These are phyloP conservation scores for Agrypnia vestita DNA, from an alignment of 1,140 invertebrate species.

Conservation along the genomic window DNA sequence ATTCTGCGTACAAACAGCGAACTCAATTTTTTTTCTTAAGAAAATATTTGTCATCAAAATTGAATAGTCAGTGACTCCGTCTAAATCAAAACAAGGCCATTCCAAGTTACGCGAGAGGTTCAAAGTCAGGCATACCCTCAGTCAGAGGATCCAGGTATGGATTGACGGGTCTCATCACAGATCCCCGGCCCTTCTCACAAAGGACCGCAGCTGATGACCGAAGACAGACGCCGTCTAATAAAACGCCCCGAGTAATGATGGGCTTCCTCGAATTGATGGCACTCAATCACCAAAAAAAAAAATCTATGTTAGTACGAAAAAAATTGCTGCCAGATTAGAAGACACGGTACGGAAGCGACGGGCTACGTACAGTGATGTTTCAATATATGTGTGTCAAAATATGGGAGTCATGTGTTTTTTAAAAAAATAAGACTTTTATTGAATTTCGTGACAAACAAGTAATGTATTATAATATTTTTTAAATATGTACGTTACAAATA, in stretches of 20 bases:
- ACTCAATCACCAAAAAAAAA: constrained; percentile 1
- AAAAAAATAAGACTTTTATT: too few species aligned
- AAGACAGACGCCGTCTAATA: constrained; percentile 24
- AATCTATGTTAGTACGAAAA: not conserved
- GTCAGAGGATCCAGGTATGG: constrained; percentile 1
- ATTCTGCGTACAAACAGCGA: too few species aligned
- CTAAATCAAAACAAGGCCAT: constrained; percentile 2
- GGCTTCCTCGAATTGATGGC: not conserved
- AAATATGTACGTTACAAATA: too few species aligned
- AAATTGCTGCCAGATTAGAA: too few species aligned
- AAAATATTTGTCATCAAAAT: not conserved
- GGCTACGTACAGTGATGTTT: too few species aligned
- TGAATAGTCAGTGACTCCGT: not conserved
- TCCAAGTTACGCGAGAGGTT: not conserved
- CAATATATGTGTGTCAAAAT: too few species aligned
- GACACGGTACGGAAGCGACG: too few species aligned
- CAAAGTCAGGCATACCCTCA: not conserved
- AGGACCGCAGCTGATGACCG: constrained; percentile 6
- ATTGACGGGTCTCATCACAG: not conserved
- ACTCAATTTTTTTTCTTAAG: too few species aligned
- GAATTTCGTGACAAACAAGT: too few species aligned
- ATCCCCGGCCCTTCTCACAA: not conserved
- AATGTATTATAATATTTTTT: too few species aligned
- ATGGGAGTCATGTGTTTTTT: too few species aligned
- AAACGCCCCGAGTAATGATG: constrained; percentile 5